Evolutionary conservation across 2,797 vertebrate genomes (phyloP).

Genomic region (Cheirogaleus major): DNA sequence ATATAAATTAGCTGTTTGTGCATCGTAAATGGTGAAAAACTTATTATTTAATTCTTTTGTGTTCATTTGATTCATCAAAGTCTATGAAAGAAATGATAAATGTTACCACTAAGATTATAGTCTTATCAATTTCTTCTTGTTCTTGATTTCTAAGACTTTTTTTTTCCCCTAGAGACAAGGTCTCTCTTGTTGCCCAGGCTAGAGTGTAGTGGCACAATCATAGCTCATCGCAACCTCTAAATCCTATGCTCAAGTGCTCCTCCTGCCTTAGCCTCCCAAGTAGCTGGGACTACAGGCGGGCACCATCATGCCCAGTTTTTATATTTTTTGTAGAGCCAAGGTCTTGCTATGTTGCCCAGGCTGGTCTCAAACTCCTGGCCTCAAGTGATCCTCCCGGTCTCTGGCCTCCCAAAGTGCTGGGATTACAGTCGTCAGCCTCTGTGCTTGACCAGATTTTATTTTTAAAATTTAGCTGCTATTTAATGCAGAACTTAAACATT

Average conservation of each 20-base stretch:
- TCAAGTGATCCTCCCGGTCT: not conserved
- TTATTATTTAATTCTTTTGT: constrained; percentile 30
- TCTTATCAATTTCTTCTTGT: not conserved
- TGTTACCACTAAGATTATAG: not conserved
- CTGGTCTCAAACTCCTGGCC: not conserved
- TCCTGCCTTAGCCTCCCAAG: not conserved
- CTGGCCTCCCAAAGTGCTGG: not conserved
- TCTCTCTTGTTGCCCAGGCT: not conserved
- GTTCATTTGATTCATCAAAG: not conserved
- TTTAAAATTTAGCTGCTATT: constrained; percentile 40
- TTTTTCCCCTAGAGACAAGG: not conserved
- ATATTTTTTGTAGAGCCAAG: not conserved
- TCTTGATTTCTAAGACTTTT: constrained; percentile 6
- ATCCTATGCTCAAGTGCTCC: not conserved
- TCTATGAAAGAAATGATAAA: constrained; percentile 11
- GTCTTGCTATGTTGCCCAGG: not conserved
- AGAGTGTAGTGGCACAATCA: not conserved
- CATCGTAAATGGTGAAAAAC: not conserved
- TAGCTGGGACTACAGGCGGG: not conserved
- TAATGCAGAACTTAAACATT: constrained; percentile 29
- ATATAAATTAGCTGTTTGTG: not conserved
- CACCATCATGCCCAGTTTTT: not conserved
- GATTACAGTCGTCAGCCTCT: not conserved
- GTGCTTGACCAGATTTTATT: not conserved
- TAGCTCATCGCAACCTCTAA: not conserved